These are phyloP conservation scores for Takifugu flavidus DNA, from an alignment of 2,113 vertebrate genomes.

Conservation along the genomic window DNA sequence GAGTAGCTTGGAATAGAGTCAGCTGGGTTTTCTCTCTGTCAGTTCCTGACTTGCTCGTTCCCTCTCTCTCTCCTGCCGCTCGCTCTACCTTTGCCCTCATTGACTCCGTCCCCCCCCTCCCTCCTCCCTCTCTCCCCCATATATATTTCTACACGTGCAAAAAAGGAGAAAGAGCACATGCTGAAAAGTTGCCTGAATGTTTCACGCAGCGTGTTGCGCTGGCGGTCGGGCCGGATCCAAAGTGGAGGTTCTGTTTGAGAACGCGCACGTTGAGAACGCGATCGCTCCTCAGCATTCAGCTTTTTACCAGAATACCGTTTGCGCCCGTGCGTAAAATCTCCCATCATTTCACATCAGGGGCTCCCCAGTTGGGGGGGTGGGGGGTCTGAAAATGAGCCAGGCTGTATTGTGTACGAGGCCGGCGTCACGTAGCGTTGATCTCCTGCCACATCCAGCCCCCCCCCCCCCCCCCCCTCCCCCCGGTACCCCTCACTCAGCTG, in stretches of 20 bases:
- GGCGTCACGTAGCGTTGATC: slow-evolving; percentile 9
- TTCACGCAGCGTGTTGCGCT: slow-evolving; percentile 67
- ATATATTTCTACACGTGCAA: slow-evolving; percentile 62
- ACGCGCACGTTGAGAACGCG: neutral
- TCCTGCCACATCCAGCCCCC: neutral
- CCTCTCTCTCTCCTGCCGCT: slow-evolving; percentile 42
- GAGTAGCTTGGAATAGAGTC: slow-evolving; percentile 76
- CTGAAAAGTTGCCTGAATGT: slow-evolving; percentile 76
- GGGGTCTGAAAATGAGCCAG: slow-evolving; percentile 36
- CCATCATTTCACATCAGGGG: neutral
- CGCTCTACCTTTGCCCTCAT: slow-evolving; percentile 71
- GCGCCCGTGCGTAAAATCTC: slow-evolving; percentile 16
- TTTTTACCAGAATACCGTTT: neutral
- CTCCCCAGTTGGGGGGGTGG: slow-evolving; percentile 20
- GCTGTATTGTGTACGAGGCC: slow-evolving; percentile 15
- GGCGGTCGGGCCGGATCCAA: slow-evolving; percentile 8
- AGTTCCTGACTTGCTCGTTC: slow-evolving; percentile 22
- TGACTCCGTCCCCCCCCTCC: slow-evolving; percentile 59
- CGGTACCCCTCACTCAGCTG: slow-evolving; percentile 2
- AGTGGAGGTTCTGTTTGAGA: neutral
- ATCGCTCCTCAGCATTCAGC: too few relatives aligned
- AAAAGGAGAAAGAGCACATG: slow-evolving; percentile 71
- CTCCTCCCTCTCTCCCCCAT: slow-evolving; percentile 22
- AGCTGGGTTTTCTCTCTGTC: slow-evolving; percentile 68
- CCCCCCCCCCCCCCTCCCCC: neutral